Percentiles rank a stretch among this genome's conserved stretches.
Evolutionary conservation across 1,140 invertebrate species (phyloP).

Genomic region (Trichonephila clavipes): DNA sequence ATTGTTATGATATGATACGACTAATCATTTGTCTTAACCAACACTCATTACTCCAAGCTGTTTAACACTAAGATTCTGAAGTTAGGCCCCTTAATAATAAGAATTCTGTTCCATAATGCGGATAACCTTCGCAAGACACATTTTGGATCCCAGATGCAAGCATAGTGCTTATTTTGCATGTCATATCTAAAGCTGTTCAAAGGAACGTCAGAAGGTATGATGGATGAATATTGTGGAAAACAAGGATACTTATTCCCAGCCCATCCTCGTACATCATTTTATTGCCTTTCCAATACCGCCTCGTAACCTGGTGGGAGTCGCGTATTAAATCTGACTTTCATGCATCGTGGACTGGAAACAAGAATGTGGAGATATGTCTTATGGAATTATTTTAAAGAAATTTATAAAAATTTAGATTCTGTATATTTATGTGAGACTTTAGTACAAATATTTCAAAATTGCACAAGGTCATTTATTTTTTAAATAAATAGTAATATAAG

Average conservation of each 20-base stretch:
- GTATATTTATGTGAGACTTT: too few relatives aligned
- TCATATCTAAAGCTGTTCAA: background rate
- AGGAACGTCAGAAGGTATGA: background rate
- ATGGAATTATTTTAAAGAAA: too few relatives aligned
- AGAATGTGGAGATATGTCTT: background rate
- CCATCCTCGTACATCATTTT: background rate
- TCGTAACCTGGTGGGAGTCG: background rate
- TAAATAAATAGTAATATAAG: too few relatives aligned
- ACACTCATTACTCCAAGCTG: background rate
- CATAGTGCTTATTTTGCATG: conserved; percentile 23
- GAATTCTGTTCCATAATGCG: background rate
- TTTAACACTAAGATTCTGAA: background rate
- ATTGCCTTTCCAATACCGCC: conserved; percentile 33
- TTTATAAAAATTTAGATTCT: too few relatives aligned
- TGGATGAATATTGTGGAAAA: background rate
- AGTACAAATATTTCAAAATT: too few relatives aligned
- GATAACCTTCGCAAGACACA: background rate
- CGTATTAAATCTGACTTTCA: conserved; percentile 17
- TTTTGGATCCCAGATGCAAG: background rate
- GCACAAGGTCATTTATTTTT: too few relatives aligned
- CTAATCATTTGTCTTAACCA: background rate
- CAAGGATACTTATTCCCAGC: background rate
- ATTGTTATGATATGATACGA: background rate
- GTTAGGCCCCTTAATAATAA: background rate
- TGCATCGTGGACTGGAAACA: background rate